phyloP scores from a whole-genome alignment of 2,113 vertebrate species.

The Muntiacus reevesi region DNA sequence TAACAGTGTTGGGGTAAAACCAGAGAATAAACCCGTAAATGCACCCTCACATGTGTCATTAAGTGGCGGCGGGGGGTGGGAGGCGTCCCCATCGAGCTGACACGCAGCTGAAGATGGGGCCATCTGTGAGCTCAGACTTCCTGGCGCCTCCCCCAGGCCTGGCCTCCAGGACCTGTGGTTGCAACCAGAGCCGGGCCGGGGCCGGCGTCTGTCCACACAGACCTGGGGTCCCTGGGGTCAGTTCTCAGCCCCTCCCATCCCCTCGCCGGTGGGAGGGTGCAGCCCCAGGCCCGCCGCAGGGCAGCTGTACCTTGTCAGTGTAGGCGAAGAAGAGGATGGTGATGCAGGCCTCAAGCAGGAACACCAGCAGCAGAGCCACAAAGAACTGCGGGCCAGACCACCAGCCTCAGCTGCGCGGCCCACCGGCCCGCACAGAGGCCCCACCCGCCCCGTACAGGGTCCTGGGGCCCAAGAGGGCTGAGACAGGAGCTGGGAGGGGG shows the following conservation, averaged over 20 bases:
- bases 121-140: not conserved
- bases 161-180: not conserved
- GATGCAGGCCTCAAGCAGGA: slow-evolving; percentile 92
- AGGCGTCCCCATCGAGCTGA: accelerated
- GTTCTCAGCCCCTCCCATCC: not conserved
- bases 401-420: not conserved
- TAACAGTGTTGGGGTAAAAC: accelerated
- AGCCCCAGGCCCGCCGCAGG: not conserved
- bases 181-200: accelerated
- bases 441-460: accelerated
- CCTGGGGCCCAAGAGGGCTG: accelerated
- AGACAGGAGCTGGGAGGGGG: not conserved
- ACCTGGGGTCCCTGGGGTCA: accelerated
- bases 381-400: slow-evolving; percentile 89
- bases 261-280: not conserved
- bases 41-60: accelerated
- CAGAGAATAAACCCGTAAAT: accelerated
- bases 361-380: slow-evolving; percentile 93
- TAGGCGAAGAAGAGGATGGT: slow-evolving; percentile 96
- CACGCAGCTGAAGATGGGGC: accelerated
- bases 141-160: not conserved
- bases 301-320: slow-evolving; percentile 90
- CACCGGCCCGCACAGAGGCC: not conserved
- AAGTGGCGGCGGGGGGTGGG: accelerated
- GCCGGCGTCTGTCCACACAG: accelerated